Evolutionary conservation across 2,797 vertebrate genomes (phyloP).

Genomic region (Phylloscopus collybita): DNA sequence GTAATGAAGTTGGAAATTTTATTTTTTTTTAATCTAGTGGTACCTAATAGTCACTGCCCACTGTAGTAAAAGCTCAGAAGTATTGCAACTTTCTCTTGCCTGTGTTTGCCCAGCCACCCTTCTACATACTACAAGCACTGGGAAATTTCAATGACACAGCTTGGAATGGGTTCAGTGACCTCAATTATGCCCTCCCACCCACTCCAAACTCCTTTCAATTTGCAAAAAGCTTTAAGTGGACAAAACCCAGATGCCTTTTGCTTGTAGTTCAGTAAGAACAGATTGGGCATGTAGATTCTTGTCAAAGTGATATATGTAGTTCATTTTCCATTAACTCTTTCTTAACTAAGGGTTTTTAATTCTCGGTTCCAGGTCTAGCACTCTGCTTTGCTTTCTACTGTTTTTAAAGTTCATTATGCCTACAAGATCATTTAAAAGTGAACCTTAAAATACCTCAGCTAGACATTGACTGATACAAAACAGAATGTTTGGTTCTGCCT

Average conservation of each 20-base stretch:
- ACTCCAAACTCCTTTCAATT: slow-evolving; percentile 79
- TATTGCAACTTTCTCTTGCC: slow-evolving; percentile 41
- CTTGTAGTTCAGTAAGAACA: slow-evolving; percentile 76
- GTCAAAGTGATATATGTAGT: slow-evolving; percentile 69
- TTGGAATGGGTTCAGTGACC: slow-evolving; percentile 69
- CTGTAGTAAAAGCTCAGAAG: slow-evolving; percentile 50
- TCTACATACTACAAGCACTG: slow-evolving; percentile 69
- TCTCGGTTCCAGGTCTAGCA: slow-evolving; percentile 24
- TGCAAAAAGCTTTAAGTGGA: slow-evolving; percentile 77
- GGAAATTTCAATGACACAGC: slow-evolving; percentile 75
- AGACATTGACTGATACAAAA: background rate
- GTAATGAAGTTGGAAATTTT: background rate
- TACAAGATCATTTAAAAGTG: background rate
- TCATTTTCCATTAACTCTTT: slow-evolving; percentile 75
- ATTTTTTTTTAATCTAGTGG: background rate
- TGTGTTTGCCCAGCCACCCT: slow-evolving; percentile 59
- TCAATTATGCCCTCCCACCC: slow-evolving; percentile 69
- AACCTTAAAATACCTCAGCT: slow-evolving; percentile 28
- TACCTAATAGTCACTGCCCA: slow-evolving; percentile 33
- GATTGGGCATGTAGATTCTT: slow-evolving; percentile 75
- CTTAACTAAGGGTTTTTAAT: slow-evolving; percentile 60
- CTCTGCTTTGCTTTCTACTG: slow-evolving; percentile 36
- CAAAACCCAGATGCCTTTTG: slow-evolving; percentile 76
- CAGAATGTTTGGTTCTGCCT: slow-evolving; percentile 43
- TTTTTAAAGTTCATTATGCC: slow-evolving; percentile 45